Evolutionary conservation across 2,888 invertebrate species (phyloP), one percentile per base, ranked within the genome.

Genomic region (Hypselothyrea guttata): DNA sequence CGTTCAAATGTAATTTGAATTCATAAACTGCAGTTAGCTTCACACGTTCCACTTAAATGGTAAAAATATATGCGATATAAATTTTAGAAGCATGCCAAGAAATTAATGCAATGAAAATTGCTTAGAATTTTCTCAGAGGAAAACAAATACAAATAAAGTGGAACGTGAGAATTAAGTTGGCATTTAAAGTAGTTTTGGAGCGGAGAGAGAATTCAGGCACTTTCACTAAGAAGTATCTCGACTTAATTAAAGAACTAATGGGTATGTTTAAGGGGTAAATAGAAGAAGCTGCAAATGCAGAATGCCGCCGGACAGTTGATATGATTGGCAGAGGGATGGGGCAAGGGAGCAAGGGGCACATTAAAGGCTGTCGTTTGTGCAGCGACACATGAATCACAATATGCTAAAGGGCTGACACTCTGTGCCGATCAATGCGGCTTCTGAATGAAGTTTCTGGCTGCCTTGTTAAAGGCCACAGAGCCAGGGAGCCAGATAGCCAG

Each of bases 361-460:
- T 74, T 64, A 71, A 60, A 74, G 71, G 46, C 62, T 62, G 69
- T 69, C 69, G 5, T 16, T 68, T 16, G 79, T 65, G 77, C 77
- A 86, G 84, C 87, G 87, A 86, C 86, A 86, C 87, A 86, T 86
- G 86, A 87, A 82, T 82, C 81, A 82, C 81, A 86, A 86, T 86
- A 86, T 86, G 86, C 86, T 87, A 87, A 86, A 85, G 86, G 85
- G 82, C 87, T 87, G 86, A 86, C 87, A 86, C 87, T 86, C 86
- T 87, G 86, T 86, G 78, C 87, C 75, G 87, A 87, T 86, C 86
- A 82, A 84, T 81, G 81, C 81, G 81, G 82, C 82, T 82, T 84
- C 82, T 82, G 86, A 86, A 82, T 86, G 84, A 84, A 81, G 78
- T 75, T 78, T 75, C 51, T 49, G 56, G 75, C 5, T 22, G 22